Evolutionary conservation across 53 echinoderm and acorn worm species (phyloP), one percentile per base, ranked within the genome.

Genomic region (Crossaster papposus): DNA sequence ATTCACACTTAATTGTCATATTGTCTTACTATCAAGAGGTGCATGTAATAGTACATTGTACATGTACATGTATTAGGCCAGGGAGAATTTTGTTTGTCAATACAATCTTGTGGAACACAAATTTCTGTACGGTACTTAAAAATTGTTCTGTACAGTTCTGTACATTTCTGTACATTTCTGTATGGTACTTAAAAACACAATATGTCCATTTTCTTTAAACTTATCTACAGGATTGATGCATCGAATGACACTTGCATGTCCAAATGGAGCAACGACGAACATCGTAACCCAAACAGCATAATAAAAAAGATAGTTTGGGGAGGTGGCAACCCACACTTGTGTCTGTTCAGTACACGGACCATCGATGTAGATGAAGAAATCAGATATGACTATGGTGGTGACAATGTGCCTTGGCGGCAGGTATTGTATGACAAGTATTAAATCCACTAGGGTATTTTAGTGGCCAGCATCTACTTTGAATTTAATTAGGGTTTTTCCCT

Each of bases 321-420:
- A 38, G 9, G 44, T 9, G 62, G 65, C 14, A 44, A n/a, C 58
- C 88, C 89, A 36, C 82, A 88, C 74, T 79, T 92, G 65, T 88
- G 81, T 86, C 53, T 91, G 37, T 91, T 91, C 52, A 81, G 81
- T n/a, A 63, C 81, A 63, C 65, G 37, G 22, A 72, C 80, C 70
- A 87, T 88, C 36, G 63, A 81, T 50, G 72, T n/a, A 81, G 54
- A 64, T 23, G 74, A 54, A 33, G 92, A 92, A 88, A 68, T 92
- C 26, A 81, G 88, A 81, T 92, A 92, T 70, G 70, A 92, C 82
- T 92, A 92, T 75, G 92, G 88, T 35, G 34, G 29, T 72, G 82
- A 81, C 23, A 54, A 92, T 32, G 79, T 73, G 32, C 92, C 88
- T 37, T 92, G 92, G 92, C 91, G 86, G 37, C 78, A 91, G 91